A percentile compares a stretch with the other conserved stretches of the same genome.
Evolutionary conservation across 2,888 invertebrate genomes (phyloP).

Genomic region (Pelosia muscerda): DNA sequence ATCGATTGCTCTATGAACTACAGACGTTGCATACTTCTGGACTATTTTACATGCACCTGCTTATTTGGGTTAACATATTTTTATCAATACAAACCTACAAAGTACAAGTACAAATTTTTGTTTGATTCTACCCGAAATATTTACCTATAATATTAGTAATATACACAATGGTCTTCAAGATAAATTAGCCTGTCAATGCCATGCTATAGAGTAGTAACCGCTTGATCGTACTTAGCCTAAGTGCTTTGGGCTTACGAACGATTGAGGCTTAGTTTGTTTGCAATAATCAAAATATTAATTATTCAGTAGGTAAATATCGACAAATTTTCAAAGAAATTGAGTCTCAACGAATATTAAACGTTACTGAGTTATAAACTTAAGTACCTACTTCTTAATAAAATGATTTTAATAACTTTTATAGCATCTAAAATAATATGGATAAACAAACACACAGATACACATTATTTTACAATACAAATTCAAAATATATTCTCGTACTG

Average conservation of each 20-base stretch:
- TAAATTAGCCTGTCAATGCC: conserved; percentile 1
- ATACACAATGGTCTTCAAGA: neutral
- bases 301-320: neutral
- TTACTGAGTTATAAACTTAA: too few species aligned
- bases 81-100: neutral
- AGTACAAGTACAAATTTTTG: neutral
- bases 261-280: neutral
- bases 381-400: too few species aligned
- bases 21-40: conserved; percentile 23
- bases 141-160: neutral
- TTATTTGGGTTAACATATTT: conserved; percentile 13
- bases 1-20: conserved; percentile 56
- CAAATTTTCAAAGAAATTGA: too few species aligned
- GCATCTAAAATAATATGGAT: neutral
- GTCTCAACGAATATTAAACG: too few species aligned
- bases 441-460: neutral
- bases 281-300: neutral
- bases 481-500: neutral
- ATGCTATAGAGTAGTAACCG: neutral
- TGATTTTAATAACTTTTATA: too few species aligned
- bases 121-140: neutral
- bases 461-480: too few species aligned
- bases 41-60: conserved; percentile 14
- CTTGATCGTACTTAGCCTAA: neutral
- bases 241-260: neutral